Conservation (phyloP, 2,797 vertebrate genomes). For the Diplodus sargus region DNA sequence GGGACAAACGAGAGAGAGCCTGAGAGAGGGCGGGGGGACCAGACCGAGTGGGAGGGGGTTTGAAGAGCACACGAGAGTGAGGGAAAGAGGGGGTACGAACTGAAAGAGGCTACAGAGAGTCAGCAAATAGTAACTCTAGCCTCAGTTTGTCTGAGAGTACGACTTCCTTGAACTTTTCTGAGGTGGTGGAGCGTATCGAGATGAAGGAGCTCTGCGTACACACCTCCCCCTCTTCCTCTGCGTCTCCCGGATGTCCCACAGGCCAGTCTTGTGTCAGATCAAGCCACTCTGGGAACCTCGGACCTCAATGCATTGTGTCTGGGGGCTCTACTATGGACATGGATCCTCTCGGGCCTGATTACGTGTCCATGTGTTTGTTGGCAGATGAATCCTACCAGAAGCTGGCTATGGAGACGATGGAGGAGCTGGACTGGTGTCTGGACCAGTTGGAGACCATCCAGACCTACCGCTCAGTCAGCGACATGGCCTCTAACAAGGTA, state of each 20-base stretch:
- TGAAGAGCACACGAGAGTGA: slow-evolving; percentile 54
- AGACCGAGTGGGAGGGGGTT: slow-evolving; percentile 62
- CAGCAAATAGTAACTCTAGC: slow-evolving; percentile 65
- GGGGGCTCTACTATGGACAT: slow-evolving; percentile 69
- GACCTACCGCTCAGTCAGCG: slow-evolving; percentile 97
- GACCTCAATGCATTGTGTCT: slow-evolving; percentile 56
- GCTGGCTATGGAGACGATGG: slow-evolving; percentile 97
- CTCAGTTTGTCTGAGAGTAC: slow-evolving; percentile 67
- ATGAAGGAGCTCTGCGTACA: slow-evolving; percentile 90
- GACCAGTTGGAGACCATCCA: slow-evolving; percentile 99
- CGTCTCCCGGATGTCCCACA: slow-evolving; percentile 65
- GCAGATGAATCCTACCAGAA: slow-evolving; percentile 98
- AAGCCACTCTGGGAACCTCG: slow-evolving; percentile 67
- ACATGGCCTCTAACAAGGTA: slow-evolving; percentile 99
- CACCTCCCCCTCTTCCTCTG: slow-evolving; percentile 77
- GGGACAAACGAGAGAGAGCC: slow-evolving; percentile 30
- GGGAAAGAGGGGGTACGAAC: slow-evolving; percentile 53
- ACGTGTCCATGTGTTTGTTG: slow-evolving; percentile 93
- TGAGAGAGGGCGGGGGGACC: slow-evolving; percentile 50
- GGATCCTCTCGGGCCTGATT: slow-evolving; percentile 88
- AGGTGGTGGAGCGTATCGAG: slow-evolving; percentile 67
- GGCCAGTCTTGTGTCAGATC: slow-evolving; percentile 64
- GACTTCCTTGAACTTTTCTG: slow-evolving; percentile 69
- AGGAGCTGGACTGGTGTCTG: slow-evolving; percentile 98
- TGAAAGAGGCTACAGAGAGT: slow-evolving; percentile 67